phyloP scores from a whole-genome alignment of 2,113 vertebrate species.

The Cheirogaleus medius region DNA sequence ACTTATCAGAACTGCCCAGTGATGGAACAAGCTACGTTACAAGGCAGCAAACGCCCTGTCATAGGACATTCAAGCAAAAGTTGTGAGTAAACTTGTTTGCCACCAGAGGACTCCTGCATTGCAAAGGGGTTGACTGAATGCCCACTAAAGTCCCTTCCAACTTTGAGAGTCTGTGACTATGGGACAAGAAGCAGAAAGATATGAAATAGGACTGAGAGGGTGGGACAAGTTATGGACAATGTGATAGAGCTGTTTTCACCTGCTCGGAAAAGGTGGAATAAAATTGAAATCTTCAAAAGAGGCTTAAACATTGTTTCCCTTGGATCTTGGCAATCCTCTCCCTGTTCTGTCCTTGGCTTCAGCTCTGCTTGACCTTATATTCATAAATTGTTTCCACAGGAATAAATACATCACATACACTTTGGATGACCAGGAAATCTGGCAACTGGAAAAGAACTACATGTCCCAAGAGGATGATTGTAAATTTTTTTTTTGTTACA shows the following conservation, averaged over 20 bases:
- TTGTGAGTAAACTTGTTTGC: neutral
- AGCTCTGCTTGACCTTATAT: conserved; percentile 4
- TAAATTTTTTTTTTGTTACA: conserved; percentile 12
- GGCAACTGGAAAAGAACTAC: conserved; percentile 55
- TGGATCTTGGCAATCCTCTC: conserved; percentile 45
- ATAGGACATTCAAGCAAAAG: neutral
- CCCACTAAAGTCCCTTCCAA: neutral
- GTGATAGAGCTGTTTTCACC: neutral
- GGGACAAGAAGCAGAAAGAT: neutral
- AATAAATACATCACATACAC: conserved; percentile 67
- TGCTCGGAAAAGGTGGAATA: neutral
- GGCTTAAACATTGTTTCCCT: neutral
- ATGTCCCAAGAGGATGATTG: conserved; percentile 38
- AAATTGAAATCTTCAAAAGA: neutral
- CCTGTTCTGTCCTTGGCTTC: conserved; percentile 37
- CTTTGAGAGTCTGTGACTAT: neutral
- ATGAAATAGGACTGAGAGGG: neutral
- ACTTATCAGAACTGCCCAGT: neutral
- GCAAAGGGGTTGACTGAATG: neutral
- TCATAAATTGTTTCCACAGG: conserved; percentile 59
- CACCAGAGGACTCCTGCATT: neutral
- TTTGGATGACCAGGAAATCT: conserved; percentile 63
- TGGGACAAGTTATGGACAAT: neutral
- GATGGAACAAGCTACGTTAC: neutral
- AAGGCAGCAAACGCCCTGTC: neutral